Conservation (phyloP, 2,888 invertebrate species). For the Drosophila limbata region DNA sequence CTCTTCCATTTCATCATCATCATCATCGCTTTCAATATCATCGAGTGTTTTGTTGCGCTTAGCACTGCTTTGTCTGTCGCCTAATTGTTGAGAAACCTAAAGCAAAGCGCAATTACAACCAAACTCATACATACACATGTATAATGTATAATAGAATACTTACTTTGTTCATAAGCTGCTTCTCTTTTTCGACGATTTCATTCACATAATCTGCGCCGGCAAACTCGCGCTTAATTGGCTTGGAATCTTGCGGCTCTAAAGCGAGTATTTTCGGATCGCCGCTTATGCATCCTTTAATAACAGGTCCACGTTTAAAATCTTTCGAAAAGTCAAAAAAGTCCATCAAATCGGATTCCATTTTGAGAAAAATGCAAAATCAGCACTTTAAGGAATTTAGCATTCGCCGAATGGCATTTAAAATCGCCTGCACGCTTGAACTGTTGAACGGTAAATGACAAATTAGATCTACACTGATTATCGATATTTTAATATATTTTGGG, state of each 20-base stretch:
- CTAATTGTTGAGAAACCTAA: slow-evolving; percentile 30
- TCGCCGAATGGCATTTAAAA: background rate
- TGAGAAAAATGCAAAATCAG: background rate
- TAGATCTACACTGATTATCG: background rate
- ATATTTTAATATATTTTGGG: background rate
- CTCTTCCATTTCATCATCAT: slow-evolving; percentile 42
- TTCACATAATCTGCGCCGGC: slow-evolving; percentile 76
- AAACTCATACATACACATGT: background rate
- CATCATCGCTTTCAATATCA: slow-evolving; percentile 79
- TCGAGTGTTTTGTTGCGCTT: slow-evolving; percentile 58
- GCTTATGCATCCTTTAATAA: slow-evolving; percentile 67
- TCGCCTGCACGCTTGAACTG: background rate
- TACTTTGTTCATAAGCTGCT: slow-evolving; percentile 72
- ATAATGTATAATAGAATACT: slow-evolving; percentile 10
- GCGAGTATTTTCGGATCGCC: slow-evolving; percentile 46
- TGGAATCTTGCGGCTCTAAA: slow-evolving; percentile 38
- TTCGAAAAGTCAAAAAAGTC: slow-evolving; percentile 84
- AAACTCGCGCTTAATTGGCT: slow-evolving; percentile 73
- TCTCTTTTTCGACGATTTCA: slow-evolving; percentile 68
- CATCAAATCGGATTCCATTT: slow-evolving; percentile 81
- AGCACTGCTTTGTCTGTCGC: background rate
- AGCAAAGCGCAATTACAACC: slow-evolving; percentile 13
- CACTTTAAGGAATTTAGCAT: background rate
- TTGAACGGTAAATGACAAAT: slow-evolving; percentile 38
- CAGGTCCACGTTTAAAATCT: slow-evolving; percentile 70